These are phyloP conservation scores for Cephus pygmeus DNA, from an alignment of 2,888 invertebrate genomes.

Conservation along the genomic window DNA sequence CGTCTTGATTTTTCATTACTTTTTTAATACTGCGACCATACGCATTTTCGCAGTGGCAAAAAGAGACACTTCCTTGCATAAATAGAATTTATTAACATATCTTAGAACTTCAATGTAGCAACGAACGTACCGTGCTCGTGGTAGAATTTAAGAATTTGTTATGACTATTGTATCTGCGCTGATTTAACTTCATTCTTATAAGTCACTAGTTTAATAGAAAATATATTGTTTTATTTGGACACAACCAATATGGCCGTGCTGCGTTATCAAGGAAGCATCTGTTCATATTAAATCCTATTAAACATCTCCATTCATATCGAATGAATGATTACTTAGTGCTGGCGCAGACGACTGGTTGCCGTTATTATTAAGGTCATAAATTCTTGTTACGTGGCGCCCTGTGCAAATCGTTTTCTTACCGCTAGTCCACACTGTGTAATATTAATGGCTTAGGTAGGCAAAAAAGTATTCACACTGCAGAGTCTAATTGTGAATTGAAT, in stretches of 20 bases:
- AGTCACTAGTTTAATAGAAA: not conserved
- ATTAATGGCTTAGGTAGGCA: not conserved
- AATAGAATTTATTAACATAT: not conserved
- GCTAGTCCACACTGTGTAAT: not conserved
- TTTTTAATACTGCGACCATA: not conserved
- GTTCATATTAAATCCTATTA: not conserved
- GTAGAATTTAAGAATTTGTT: too few species aligned
- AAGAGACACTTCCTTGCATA: not conserved
- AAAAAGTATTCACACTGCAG: not conserved
- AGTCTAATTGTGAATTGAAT: not conserved
- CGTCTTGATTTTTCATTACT: constrained; percentile 17
- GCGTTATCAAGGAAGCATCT: not conserved
- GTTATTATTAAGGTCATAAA: constrained; percentile 3
- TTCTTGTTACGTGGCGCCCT: not conserved
- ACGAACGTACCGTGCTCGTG: too few species aligned
- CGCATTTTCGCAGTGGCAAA: not conserved
- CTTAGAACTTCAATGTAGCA: not conserved
- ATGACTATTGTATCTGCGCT: too few species aligned
- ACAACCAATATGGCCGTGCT: not conserved
- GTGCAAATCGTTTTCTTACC: not conserved
- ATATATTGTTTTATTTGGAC: not conserved
- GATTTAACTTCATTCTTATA: not conserved
- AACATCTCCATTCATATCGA: constrained; percentile 2
- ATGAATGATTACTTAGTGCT: not conserved
- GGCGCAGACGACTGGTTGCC: not conserved